phyloP scores from a whole-genome alignment of 2,797 vertebrate genomes.

The Onychomys torridus region DNA sequence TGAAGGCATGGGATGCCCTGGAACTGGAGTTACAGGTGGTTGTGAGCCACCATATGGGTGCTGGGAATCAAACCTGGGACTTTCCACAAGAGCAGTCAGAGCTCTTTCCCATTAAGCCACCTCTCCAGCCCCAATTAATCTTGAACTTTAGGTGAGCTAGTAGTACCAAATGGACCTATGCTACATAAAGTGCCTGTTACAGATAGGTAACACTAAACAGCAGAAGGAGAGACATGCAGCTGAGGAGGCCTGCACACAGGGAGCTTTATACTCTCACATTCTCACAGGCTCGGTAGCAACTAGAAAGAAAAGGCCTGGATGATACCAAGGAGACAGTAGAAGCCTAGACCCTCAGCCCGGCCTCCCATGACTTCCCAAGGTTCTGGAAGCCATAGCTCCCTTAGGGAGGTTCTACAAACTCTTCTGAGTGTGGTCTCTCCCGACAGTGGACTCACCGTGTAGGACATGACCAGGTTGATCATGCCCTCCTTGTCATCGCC shows the following conservation, averaged over 20 bases:
- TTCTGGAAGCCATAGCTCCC: background rate
- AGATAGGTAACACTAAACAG: accelerated
- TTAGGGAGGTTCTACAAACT: background rate
- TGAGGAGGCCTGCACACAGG: background rate
- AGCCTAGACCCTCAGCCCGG: background rate
- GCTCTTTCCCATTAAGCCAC: background rate
- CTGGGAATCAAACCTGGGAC: background rate
- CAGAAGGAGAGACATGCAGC: background rate
- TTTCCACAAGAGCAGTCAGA: background rate
- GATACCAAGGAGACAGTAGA: background rate
- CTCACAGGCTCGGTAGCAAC: background rate
- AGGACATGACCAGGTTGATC: constrained; percentile 99
- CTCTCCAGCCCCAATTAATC: background rate
- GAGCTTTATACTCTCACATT: background rate
- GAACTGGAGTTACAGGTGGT: background rate
- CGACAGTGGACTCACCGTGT: constrained; percentile 91
- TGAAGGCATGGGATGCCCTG: background rate
- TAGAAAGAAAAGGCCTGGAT: background rate
- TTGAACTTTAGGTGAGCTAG: background rate
- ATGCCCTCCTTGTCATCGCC: constrained; percentile 99
- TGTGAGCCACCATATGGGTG: background rate
- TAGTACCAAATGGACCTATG: accelerated
- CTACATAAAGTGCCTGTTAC: accelerated
- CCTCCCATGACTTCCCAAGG: background rate
- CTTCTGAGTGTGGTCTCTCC: background rate